Conservation (phyloP, 2,888 invertebrate genomes). For the Leucophenga montana region DNA sequence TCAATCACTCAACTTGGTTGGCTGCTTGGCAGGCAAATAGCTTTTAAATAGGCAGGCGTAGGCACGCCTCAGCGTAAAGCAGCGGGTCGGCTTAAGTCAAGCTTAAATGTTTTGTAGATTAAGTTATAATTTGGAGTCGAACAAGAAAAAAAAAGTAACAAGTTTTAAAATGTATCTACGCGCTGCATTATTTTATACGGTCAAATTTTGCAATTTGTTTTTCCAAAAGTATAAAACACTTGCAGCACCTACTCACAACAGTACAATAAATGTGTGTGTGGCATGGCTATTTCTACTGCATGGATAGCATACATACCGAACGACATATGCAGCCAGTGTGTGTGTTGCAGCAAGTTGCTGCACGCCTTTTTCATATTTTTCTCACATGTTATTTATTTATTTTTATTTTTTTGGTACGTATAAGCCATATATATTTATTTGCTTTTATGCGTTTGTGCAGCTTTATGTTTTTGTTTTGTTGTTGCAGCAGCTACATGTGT, state of each 20-base stretch:
- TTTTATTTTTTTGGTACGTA: not conserved
- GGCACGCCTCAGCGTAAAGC: not conserved
- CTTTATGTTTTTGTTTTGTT: slow-evolving; percentile 37
- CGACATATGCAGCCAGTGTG: not conserved
- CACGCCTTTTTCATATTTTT: slow-evolving; percentile 6
- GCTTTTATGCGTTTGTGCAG: slow-evolving; percentile 27
- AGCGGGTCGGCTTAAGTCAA: too few species aligned
- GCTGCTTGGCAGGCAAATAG: slow-evolving; percentile 17
- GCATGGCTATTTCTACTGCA: slow-evolving; percentile 33
- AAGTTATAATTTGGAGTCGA: too few species aligned
- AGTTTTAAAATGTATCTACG: too few species aligned
- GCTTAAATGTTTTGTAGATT: too few species aligned
- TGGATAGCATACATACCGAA: not conserved
- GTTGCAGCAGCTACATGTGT: slow-evolving; percentile 57
- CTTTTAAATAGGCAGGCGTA: not conserved
- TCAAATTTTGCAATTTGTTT: too few species aligned
- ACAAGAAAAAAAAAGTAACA: too few species aligned
- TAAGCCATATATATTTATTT: slow-evolving; percentile 18
- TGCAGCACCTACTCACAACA: slow-evolving; percentile 38
- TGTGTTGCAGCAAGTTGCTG: too few species aligned
- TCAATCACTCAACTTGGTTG: slow-evolving; percentile 10
- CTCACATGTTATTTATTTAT: not conserved
- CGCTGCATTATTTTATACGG: too few species aligned
- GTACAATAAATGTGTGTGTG: slow-evolving; percentile 22
- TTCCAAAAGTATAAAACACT: not conserved